These are phyloP conservation scores for Takifugu rubripes DNA, from an alignment of 2,797 vertebrate species.

Conservation along the genomic window DNA sequence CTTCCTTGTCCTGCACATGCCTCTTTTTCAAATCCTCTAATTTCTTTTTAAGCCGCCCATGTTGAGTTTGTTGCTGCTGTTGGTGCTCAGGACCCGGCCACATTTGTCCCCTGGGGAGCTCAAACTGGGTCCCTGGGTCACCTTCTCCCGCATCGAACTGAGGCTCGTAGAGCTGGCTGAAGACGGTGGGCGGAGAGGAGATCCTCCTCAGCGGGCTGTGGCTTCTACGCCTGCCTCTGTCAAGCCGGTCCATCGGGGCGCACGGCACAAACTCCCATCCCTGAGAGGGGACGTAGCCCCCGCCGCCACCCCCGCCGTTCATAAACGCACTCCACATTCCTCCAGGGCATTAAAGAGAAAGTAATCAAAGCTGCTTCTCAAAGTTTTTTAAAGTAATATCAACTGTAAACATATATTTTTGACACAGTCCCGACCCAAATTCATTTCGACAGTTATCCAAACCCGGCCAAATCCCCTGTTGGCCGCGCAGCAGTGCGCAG, in stretches of 20 bases:
- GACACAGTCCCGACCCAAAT: not conserved
- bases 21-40: slow-evolving; percentile 70
- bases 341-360: slow-evolving; percentile 35
- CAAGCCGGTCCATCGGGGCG: slow-evolving; percentile 52
- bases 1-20: slow-evolving; percentile 72
- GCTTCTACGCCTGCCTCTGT: slow-evolving; percentile 44
- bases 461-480: slow-evolving; percentile 57
- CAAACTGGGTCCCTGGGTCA: slow-evolving; percentile 40
- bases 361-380: not conserved
- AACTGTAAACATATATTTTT: not conserved
- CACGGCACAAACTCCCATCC: slow-evolving; percentile 72
- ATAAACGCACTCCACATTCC: slow-evolving; percentile 69
- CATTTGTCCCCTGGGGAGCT: slow-evolving; percentile 56
- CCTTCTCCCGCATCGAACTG: slow-evolving; percentile 45
- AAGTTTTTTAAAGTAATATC: no score
- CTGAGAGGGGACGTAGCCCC: slow-evolving; percentile 57
- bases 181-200: slow-evolving; percentile 66
- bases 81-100: slow-evolving; percentile 49
- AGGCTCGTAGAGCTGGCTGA: slow-evolving; percentile 59
- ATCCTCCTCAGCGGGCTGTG: slow-evolving; percentile 67
- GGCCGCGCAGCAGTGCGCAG: slow-evolving; percentile 46
- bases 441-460: slow-evolving; percentile 50
- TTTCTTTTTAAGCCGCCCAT: slow-evolving; percentile 71
- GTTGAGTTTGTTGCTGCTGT: slow-evolving; percentile 51
- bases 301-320: slow-evolving; percentile 61